Conservation (phyloP, 2,797 vertebrate genomes). For the Mormyrus proboscirostris region DNA sequence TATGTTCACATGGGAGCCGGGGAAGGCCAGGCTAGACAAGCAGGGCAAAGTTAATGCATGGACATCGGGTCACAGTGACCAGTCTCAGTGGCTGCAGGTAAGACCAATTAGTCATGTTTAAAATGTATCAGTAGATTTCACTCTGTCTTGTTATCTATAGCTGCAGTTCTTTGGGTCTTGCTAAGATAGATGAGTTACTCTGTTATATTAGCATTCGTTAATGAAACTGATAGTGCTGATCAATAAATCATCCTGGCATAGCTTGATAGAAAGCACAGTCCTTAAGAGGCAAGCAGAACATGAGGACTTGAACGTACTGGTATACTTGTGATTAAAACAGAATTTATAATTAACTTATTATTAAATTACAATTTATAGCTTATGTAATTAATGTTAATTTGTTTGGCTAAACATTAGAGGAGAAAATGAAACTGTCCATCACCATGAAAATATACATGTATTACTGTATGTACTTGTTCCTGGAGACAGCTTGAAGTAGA, state of each 20-base stretch:
- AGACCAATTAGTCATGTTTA: conserved; percentile 15
- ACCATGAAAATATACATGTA: background rate
- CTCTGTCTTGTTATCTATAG: conserved; percentile 36
- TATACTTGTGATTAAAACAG: background rate
- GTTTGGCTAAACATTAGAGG: background rate
- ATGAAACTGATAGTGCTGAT: conserved; percentile 46
- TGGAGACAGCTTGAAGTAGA: background rate
- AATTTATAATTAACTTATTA: background rate
- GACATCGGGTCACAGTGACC: conserved; percentile 94
- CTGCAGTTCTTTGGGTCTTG: conserved; percentile 36
- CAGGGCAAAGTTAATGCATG: conserved; percentile 98
- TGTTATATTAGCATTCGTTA: conserved; percentile 47
- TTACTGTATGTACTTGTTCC: background rate
- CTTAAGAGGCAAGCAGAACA: background rate
- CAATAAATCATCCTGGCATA: conserved; percentile 34
- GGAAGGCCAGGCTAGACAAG: conserved; percentile 93
- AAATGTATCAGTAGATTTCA: background rate
- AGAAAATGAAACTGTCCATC: background rate
- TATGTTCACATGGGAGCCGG: conserved; percentile 98
- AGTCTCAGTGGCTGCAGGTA: conserved; percentile 98
- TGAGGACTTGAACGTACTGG: background rate
- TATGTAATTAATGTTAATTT: background rate
- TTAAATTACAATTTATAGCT: background rate
- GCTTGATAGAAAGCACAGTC: background rate
- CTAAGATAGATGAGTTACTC: conserved; percentile 44